Evolutionary conservation across 2,113 vertebrate genomes (phyloP).

Genomic region (Nanorana parkeri): DNA sequence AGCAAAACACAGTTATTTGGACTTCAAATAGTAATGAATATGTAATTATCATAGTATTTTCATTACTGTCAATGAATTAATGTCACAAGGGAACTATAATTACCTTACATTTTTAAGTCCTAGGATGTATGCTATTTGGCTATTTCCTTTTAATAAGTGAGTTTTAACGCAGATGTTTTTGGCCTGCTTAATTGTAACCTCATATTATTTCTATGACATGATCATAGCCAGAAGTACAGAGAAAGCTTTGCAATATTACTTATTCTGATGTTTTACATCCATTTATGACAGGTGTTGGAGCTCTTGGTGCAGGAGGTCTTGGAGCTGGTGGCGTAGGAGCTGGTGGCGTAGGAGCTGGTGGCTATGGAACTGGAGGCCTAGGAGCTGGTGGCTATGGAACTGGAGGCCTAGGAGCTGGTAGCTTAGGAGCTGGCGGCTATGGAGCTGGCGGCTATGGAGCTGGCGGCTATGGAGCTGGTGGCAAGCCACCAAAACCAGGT

Average conservation of each 20-base stretch:
- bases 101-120: background rate
- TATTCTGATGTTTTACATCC: background rate
- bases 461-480: slow-evolving; percentile 20
- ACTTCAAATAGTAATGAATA: slow-evolving; percentile 40
- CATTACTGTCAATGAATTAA: slow-evolving; percentile 32
- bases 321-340: background rate
- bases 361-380: background rate
- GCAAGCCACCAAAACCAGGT: slow-evolving; percentile 51
- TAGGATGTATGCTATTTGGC: background rate
- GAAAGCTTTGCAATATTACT: background rate
- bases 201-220: background rate
- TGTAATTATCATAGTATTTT: slow-evolving; percentile 16
- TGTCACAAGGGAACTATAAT: slow-evolving; percentile 9
- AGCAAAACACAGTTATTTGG: slow-evolving; percentile 37
- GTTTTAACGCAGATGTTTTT: background rate
- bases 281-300: slow-evolving; percentile 21
- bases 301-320: background rate
- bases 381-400: background rate
- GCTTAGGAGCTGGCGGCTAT: background rate
- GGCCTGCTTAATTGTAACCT: background rate
- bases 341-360: background rate
- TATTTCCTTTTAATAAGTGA: background rate
- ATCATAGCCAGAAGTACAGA: background rate
- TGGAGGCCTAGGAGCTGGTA: background rate
- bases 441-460: slow-evolving; percentile 1